Conservation (phyloP, 2,113 vertebrate species). For the Oreochromis aureus region DNA sequence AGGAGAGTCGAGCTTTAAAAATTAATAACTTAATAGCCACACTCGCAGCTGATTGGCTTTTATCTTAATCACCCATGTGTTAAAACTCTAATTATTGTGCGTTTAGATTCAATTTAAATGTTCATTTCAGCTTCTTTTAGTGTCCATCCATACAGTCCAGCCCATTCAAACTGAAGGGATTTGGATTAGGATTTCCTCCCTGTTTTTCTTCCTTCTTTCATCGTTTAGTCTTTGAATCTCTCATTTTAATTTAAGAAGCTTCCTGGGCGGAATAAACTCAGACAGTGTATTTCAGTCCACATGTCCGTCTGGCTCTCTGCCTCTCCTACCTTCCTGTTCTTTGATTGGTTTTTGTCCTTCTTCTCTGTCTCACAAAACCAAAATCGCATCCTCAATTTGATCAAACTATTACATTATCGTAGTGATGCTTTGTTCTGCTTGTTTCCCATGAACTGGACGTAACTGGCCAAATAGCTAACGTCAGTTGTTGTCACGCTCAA, state of each 20-base stretch:
- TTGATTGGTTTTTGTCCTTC: background rate
- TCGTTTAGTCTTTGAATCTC: background rate
- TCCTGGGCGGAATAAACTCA: background rate
- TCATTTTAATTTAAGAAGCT: background rate
- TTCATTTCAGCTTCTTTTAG: background rate
- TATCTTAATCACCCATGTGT: background rate
- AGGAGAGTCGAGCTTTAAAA: background rate
- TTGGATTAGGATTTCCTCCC: background rate
- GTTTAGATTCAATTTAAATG: background rate
- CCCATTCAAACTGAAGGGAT: slow-evolving; percentile 1
- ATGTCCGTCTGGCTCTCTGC: background rate
- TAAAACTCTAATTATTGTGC: background rate
- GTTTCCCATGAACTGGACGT: background rate
- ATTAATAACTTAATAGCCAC: background rate
- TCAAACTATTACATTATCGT: background rate
- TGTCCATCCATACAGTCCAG: background rate
- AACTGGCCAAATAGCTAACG: background rate
- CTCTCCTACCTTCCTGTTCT: background rate
- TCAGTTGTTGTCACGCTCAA: background rate
- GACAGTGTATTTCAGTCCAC: background rate
- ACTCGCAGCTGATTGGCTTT: background rate
- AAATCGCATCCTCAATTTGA: background rate
- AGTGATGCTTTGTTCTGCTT: background rate
- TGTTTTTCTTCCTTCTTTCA: background rate
- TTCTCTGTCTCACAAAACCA: background rate